A percentile compares a stretch with the other conserved stretches of the same genome.
phyloP scores from a whole-genome alignment of 2,113 vertebrate species.

The Serinus canaria region DNA sequence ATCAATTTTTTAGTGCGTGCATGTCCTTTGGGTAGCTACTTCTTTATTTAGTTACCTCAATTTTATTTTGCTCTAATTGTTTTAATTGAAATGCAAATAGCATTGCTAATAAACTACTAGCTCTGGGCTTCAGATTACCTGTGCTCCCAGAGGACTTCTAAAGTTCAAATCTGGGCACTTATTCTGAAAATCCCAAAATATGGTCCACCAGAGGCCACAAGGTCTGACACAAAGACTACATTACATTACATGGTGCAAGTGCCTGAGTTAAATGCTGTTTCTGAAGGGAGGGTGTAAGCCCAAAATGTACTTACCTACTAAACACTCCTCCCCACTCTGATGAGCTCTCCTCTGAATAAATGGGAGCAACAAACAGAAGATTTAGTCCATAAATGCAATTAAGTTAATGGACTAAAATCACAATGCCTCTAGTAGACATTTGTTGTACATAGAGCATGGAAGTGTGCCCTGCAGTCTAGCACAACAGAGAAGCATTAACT shows the following conservation, averaged over 20 bases:
- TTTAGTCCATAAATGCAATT: background rate
- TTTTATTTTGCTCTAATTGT: background rate
- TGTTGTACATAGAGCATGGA: background rate
- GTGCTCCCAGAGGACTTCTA: background rate
- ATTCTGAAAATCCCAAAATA: background rate
- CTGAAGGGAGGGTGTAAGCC: background rate
- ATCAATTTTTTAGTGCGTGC: background rate
- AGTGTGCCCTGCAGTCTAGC: background rate
- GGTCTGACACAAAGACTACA: background rate
- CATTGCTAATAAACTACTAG: background rate
- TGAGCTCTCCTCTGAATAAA: background rate
- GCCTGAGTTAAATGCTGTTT: background rate
- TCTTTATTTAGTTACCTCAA: background rate
- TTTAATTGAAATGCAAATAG: background rate
- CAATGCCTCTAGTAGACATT: background rate
- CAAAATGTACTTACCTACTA: background rate
- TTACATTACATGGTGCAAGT: background rate
- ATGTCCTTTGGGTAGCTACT: background rate
- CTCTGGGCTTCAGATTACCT: background rate
- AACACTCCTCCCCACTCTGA: background rate
- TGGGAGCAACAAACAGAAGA: rapidly evolving
- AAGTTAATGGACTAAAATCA: background rate
- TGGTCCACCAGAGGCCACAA: rapidly evolving
- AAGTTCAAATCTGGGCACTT: background rate
- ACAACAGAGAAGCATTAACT: background rate